Evolutionary conservation across 2,113 vertebrate genomes (phyloP).

Genomic region (Sprattus sprattus): DNA sequence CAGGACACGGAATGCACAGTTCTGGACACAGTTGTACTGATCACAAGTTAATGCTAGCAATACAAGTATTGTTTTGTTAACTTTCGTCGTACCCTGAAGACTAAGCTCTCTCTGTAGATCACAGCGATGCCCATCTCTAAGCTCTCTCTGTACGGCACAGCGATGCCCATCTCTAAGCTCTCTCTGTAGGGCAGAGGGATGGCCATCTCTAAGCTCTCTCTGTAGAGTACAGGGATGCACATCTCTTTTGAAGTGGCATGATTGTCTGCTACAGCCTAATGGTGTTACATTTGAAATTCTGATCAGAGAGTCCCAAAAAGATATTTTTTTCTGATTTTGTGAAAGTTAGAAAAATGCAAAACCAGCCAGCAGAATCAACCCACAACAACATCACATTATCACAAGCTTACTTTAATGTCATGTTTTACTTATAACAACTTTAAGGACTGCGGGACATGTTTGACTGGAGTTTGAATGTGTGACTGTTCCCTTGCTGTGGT

Average conservation of each 20-base stretch:
- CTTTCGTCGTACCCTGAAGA: not conserved
- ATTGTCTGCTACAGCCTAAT: not conserved
- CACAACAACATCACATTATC: not conserved
- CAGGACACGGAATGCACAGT: not conserved
- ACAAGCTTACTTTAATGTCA: not conserved
- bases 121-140: too few species aligned
- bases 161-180: too few species aligned
- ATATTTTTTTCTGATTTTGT: not conserved
- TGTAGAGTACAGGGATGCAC: too few species aligned
- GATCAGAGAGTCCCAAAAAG: not conserved
- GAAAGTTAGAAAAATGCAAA: not conserved
- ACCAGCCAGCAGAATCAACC: not conserved
- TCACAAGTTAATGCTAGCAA: not conserved
- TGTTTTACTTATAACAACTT: not conserved
- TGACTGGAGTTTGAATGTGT: not conserved
- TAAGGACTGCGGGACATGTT: not conserved
- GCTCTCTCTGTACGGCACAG: too few species aligned
- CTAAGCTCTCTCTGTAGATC: too few species aligned
- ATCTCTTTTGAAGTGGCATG: not conserved
- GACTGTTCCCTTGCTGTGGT: not conserved
- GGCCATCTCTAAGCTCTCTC: too few species aligned
- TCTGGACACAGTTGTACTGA: not conserved
- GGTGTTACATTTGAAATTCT: not conserved
- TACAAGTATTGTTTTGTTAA: not conserved
- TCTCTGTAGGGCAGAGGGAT: too few species aligned